Base-by-base conservation (phyloP, 2,888 invertebrate genomes). In the Trissolcus japonicus region DNA sequence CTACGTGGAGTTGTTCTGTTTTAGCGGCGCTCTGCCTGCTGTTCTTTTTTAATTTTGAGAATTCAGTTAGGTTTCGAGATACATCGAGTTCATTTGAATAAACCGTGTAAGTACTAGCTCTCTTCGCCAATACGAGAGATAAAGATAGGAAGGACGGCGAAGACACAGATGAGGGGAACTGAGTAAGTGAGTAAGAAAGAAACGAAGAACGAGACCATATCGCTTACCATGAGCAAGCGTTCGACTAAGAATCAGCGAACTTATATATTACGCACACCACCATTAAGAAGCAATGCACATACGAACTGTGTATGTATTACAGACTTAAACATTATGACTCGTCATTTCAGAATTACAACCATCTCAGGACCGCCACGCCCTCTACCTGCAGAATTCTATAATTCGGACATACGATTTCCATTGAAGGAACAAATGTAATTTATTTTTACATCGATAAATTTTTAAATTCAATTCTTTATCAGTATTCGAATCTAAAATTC, bases 311-410 rank as follows among this genome's bases (percentile, higher is more conserved):
- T 19, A n/a, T 41, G 73, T 72, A 79, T 79, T 79, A 80, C 86
- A 86, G 85, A 75, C 68, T 75, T 86, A 86, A 84, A 85, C 86
- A 87, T 88, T 87, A 88, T 87, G 88, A 88, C 88, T 87, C 88
- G 88, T 88, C 88, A 88, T 88, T 88, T 87, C 83, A 85, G 87
- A 87, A 88, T 87, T 87, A 87, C 85, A 88, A 88, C 86, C 85
- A 86, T 84, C 82, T 72, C 79, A 74, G 65, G 67, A 79, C 77
- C 80, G 85, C 85, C 86, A 85, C 86, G 85, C 85, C 86, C 84
- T 84, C 80, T 79, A 57, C 69, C 79, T 81, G 83, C 35, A 35
- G 83, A 87, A 87, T 88, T 88, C 86, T 83, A 85, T 85, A 86
- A 88, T 88, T 87, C 81, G 87, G 85, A 87, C 88, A 60, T n/a